Base-by-base conservation (phyloP, 2,888 invertebrate species). In the Drosophila aldrichi region DNA sequence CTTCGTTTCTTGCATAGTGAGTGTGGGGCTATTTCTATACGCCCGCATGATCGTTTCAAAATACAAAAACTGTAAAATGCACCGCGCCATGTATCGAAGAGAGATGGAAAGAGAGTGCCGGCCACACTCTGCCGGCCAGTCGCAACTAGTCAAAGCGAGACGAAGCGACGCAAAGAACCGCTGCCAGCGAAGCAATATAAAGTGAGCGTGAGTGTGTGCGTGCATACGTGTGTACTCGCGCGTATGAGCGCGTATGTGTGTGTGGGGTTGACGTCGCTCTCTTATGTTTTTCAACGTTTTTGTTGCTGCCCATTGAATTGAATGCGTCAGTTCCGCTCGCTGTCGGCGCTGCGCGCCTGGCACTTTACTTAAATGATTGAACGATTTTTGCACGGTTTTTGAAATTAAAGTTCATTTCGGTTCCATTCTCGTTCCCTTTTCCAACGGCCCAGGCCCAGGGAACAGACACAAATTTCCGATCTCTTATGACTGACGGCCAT, bases 361-460 rank as follows among this genome's bases (percentile, higher is more conserved):
- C 64, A 61, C 43, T 77, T 84, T 75, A 84, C 84, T 86, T 84
- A 80, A 90, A 84, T 89, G 90, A 91, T 89, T 89, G 89, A 89
- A 89, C 89, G 90, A 90, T 89, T 87, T 89, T 89, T 90, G 89
- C 89, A 91, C 89, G 82, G 91, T 90, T 90, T 86, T 69, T 74
- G 65, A 76, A 75, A 81, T 73, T 70, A 89, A 84, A 84, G 76
- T 89, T 84, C 74, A 81, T 77, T 87, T 73, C 56, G 70, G 76
- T 75, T 87, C 73, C 66, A 64, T 77, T 79, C 58, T 62, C 62
- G 68, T 66, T 80, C 71, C 65, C 67, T 79, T 77, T 75, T 36
- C 59, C 64, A 79, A 68, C 68, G 44, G 58, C 38, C 40, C 56
- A 14, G 36, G 18, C 62, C 52, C 18, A 20, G 51, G 71, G 40